Conservation (phyloP, 1,140 invertebrate species). For the Cyclina sinensis region DNA sequence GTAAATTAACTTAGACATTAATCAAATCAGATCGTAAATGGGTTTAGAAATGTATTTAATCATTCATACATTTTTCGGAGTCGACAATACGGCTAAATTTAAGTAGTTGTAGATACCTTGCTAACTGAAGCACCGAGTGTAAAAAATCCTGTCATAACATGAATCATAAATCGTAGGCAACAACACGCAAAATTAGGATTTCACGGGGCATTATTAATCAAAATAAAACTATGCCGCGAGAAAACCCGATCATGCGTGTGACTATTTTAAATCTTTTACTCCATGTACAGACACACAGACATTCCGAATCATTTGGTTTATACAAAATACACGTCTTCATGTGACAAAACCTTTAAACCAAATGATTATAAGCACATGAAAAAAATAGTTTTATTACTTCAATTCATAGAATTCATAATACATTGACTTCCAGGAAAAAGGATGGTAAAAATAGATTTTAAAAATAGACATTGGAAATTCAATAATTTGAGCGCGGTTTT, state of each 20-base stretch:
- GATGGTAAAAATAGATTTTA: slow-evolving; percentile 42
- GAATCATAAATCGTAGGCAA: not conserved
- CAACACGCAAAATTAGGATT: slow-evolving; percentile 62
- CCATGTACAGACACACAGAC: slow-evolving; percentile 18
- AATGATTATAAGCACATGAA: not conserved
- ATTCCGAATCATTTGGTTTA: not conserved
- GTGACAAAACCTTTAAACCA: not conserved
- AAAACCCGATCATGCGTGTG: slow-evolving; percentile 49
- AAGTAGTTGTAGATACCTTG: no score
- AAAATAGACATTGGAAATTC: slow-evolving; percentile 37
- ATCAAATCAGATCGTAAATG: no score
- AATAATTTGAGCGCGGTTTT: not conserved
- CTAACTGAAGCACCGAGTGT: no score
- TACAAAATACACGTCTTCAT: not conserved
- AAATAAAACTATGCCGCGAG: slow-evolving; percentile 45
- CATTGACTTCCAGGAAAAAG: slow-evolving; percentile 16
- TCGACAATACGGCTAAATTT: no score
- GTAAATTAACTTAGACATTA: no score
- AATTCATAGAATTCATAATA: slow-evolving; percentile 40
- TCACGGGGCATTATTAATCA: slow-evolving; percentile 64
- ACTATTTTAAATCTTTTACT: not conserved
- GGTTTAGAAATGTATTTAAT: no score
- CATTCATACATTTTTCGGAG: no score
- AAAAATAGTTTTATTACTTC: not conserved
- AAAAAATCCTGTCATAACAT: no score